Conservation (phyloP, 2,888 invertebrate species). For the Enoplolaimus lenunculus region DNA sequence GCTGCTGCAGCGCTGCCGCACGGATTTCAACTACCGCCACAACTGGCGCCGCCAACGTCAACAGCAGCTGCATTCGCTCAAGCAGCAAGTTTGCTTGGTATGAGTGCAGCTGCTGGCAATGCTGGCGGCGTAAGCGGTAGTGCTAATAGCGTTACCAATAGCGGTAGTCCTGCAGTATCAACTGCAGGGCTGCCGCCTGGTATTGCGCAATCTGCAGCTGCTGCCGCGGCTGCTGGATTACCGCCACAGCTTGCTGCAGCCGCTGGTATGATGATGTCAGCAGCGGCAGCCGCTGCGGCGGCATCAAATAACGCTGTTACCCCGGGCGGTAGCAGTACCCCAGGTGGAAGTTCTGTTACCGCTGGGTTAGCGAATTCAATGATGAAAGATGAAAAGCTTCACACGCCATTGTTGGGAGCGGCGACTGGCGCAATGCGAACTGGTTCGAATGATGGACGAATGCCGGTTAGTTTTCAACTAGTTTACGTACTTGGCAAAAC, state of each 20-base stretch:
- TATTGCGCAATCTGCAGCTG: constrained; percentile 33
- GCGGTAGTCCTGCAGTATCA: constrained; percentile 26
- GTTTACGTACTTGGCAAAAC: no score
- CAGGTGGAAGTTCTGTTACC: constrained; percentile 25
- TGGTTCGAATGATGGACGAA: constrained; percentile 19
- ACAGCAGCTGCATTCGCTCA: no score
- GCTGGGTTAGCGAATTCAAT: constrained; percentile 23
- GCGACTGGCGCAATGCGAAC: constrained; percentile 19
- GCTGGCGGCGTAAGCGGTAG: no score
- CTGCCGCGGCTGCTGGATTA: constrained; percentile 10
- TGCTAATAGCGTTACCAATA: no score
- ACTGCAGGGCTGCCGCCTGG: constrained; percentile 41
- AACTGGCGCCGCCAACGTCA: no score
- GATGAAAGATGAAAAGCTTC: constrained; percentile 18
- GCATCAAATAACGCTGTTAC: constrained; percentile 3
- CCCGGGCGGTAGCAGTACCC: constrained; percentile 14
- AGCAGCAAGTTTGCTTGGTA: no score
- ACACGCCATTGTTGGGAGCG: not conserved
- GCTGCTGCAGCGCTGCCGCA: no score
- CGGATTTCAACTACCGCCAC: no score
- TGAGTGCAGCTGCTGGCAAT: no score
- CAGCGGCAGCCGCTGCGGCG: constrained; percentile 28
- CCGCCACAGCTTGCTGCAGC: constrained; percentile 49
- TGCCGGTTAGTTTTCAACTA: constrained; percentile 22
- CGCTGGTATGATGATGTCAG: constrained; percentile 45